phyloP scores from a whole-genome alignment of 2,113 vertebrate species.

The Hipposideros armiger region DNA sequence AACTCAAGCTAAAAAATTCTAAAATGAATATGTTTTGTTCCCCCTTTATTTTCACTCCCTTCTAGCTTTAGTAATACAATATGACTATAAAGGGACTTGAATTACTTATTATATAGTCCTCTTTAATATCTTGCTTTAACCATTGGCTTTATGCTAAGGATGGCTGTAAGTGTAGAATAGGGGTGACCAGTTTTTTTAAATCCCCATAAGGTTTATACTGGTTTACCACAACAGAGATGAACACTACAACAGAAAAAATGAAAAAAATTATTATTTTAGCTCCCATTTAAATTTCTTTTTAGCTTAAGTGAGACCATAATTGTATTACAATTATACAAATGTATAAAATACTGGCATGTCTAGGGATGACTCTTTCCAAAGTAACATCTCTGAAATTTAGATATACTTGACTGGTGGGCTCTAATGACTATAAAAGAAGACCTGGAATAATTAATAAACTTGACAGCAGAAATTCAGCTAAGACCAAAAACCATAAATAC shows the following conservation, averaged over 20 bases:
- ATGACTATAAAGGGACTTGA: not conserved
- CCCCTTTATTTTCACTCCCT: not conserved
- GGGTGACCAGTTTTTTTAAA: not conserved
- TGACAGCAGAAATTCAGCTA: slow-evolving; percentile 2
- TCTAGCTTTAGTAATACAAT: not conserved
- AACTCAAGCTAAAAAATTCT: not conserved
- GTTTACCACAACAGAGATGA: not conserved
- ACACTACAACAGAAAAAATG: not conserved
- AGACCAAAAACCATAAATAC: slow-evolving; percentile 6
- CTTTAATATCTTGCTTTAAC: not conserved
- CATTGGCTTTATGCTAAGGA: not conserved
- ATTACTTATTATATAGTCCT: not conserved
- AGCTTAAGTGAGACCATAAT: not conserved
- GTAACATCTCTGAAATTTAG: not conserved
- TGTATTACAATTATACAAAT: not conserved
- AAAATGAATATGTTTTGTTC: not conserved
- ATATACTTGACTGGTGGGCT: not conserved
- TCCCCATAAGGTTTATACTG: not conserved
- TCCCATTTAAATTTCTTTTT: not conserved
- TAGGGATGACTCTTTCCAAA: not conserved
- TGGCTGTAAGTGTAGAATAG: not conserved
- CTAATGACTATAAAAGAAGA: not conserved
- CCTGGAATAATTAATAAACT: slow-evolving; percentile 42
- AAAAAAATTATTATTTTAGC: not conserved
- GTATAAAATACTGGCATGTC: not conserved